Conservation (phyloP, 2,797 vertebrate species). For the Gambelia wislizenii region DNA sequence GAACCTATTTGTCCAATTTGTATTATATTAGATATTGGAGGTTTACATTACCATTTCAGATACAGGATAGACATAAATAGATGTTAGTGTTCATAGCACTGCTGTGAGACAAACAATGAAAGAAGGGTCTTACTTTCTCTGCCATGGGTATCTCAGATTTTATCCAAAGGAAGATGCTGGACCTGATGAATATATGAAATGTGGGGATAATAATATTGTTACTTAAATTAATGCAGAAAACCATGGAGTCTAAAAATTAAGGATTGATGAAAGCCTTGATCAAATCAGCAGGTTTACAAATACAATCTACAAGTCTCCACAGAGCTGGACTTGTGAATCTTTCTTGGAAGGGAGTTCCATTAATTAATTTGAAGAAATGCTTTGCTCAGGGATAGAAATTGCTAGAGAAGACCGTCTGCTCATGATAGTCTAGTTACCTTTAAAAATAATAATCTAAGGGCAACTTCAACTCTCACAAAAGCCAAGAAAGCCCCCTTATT, state of each 20-base stretch:
- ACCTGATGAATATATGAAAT: background rate
- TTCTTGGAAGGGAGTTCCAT: background rate
- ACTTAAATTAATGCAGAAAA: background rate
- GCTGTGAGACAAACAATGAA: background rate
- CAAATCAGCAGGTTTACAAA: background rate
- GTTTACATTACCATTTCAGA: background rate
- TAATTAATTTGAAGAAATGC: conserved; percentile 3
- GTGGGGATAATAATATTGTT: background rate
- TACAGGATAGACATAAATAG: background rate
- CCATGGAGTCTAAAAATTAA: background rate
- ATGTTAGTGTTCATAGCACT: background rate
- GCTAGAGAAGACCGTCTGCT: background rate
- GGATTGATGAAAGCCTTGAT: background rate
- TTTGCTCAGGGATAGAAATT: background rate
- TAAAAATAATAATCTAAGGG: background rate
- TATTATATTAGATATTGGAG: background rate
- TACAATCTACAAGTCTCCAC: background rate
- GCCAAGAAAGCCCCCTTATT: background rate
- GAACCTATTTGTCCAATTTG: background rate
- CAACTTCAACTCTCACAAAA: background rate
- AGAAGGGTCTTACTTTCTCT: background rate
- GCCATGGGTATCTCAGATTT: background rate
- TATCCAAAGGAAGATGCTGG: background rate
- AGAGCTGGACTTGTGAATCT: background rate
- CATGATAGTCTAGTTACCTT: background rate